Percentiles rank a stretch among this genome's conserved stretches.
phyloP scores from a whole-genome alignment of 2,888 invertebrate genomes.

The Lacanobia oleracea region DNA sequence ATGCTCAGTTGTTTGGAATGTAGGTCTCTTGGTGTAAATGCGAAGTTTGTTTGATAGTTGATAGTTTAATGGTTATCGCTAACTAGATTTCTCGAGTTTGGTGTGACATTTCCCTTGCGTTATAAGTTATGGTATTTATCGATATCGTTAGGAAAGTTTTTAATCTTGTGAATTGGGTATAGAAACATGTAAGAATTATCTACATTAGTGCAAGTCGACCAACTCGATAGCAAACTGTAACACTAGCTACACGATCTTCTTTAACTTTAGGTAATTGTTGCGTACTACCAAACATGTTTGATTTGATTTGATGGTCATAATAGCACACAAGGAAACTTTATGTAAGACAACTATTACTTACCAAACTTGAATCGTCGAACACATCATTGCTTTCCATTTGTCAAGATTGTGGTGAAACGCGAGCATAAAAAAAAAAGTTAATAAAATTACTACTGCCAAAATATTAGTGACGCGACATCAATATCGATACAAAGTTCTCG shows the following conservation, averaged over 20 bases:
- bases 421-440: too few species aligned
- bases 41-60: constrained; percentile 43
- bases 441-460: background rate
- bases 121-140: constrained; percentile 32
- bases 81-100: constrained; percentile 21
- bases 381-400: too few species aligned
- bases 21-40: constrained; percentile 50
- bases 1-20: constrained; percentile 54
- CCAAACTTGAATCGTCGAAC: too few species aligned
- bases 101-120: constrained; percentile 8
- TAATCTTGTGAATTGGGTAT: background rate
- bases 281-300: background rate
- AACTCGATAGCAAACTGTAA: constrained; percentile 8
- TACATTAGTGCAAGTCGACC: background rate
- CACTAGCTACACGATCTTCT: background rate
- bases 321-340: too few species aligned
- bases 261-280: background rate
- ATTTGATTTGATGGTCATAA: background rate
- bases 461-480: constrained; percentile 20
- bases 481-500: constrained; percentile 30
- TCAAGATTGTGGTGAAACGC: too few species aligned
- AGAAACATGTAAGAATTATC: background rate
- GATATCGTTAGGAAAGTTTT: background rate
- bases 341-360: too few species aligned
- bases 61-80: constrained; percentile 30